Percentiles rank a stretch among this genome's conserved stretches.
Conservation (phyloP, 2,113 vertebrate species). For the Ceyx melanurus region DNA sequence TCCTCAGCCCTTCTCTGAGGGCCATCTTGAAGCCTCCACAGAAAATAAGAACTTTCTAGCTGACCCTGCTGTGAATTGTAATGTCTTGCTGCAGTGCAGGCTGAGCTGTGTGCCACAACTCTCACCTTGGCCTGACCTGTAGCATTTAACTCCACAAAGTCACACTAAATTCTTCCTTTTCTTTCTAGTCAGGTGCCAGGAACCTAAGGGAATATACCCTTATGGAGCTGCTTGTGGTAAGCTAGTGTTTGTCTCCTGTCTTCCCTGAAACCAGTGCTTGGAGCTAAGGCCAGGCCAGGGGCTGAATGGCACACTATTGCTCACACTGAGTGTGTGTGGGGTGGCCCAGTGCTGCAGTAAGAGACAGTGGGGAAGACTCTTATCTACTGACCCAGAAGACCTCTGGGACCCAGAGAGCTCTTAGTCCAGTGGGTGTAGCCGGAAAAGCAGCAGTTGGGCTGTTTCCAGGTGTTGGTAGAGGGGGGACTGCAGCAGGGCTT, state of each 20-base stretch:
- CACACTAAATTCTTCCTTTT: background rate
- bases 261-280: background rate
- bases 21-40: accelerated
- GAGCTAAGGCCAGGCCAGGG: background rate
- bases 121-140: background rate
- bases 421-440: accelerated
- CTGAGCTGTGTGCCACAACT: background rate
- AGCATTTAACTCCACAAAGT: background rate
- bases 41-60: background rate
- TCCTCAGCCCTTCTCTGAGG: background rate
- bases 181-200: slow-evolving; percentile 88
- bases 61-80: background rate
- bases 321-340: background rate
- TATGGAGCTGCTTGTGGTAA: slow-evolving; percentile 98
- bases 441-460: background rate
- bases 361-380: accelerated
- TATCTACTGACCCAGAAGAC: accelerated
- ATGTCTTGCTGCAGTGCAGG: background rate
- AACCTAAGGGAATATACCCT: slow-evolving; percentile 89
- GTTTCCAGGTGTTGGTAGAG: accelerated
- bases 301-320: background rate
- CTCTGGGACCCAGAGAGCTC: background rate
- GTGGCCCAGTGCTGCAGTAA: background rate
- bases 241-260: slow-evolving; percentile 7
- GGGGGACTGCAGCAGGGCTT: background rate